A percentile compares a stretch with the other conserved stretches of the same genome.
These are phyloP conservation scores for Habrosyne pyritoides DNA, from an alignment of 2,888 invertebrate genomes.

Conservation along the genomic window DNA sequence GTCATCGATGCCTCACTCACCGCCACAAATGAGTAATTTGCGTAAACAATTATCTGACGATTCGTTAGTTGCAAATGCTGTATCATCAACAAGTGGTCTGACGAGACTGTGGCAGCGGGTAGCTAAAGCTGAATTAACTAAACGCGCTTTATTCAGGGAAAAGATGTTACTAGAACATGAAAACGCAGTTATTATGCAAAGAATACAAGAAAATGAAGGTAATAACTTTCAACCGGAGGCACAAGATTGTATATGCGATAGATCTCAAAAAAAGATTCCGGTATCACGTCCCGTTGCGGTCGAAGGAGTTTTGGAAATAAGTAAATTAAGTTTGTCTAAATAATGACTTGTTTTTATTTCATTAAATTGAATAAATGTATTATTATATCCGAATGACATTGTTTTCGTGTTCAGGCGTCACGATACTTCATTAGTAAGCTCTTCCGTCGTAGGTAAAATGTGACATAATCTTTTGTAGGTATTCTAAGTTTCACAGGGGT, in stretches of 20 bases:
- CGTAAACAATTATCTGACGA: constrained; percentile 57
- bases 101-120: constrained; percentile 72
- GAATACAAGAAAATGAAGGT: constrained; percentile 44
- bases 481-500: constrained; percentile 29
- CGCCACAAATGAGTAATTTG: constrained; percentile 46
- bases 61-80: constrained; percentile 58
- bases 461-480: constrained; percentile 33
- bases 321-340: constrained; percentile 40
- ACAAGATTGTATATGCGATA: constrained; percentile 50
- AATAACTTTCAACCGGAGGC: constrained; percentile 40
- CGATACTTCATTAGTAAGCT: constrained; percentile 30
- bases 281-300: constrained; percentile 48
- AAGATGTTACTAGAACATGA: constrained; percentile 63
- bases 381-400: constrained; percentile 3
- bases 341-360: constrained; percentile 20
- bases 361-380: background rate
- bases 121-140: constrained; percentile 67
- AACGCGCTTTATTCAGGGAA: constrained; percentile 64
- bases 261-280: constrained; percentile 23
- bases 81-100: constrained; percentile 61
- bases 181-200: constrained; percentile 52
- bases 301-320: constrained; percentile 56
- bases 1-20: constrained; percentile 47
- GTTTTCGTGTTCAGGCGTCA: constrained; percentile 32
- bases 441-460: constrained; percentile 25